A percentile compares a stretch with the other conserved stretches of the same genome.
Evolutionary conservation across 2,797 vertebrate genomes (phyloP).

Genomic region (Hylomyscus alleni): DNA sequence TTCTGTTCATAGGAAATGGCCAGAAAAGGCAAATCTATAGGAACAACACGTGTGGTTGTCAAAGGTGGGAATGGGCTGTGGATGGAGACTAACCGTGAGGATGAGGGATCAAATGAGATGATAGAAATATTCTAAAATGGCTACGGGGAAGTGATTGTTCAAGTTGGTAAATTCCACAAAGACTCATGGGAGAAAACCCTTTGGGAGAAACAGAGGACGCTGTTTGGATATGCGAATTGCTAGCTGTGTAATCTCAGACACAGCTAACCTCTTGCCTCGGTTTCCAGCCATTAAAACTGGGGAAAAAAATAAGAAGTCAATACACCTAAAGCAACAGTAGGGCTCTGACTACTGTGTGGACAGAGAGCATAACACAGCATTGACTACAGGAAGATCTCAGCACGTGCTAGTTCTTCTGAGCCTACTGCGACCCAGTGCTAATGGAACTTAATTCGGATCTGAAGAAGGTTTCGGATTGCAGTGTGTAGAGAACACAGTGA

Average conservation of each 20-base stretch:
- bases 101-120: neutral
- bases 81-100: neutral
- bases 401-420: neutral
- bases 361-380: neutral
- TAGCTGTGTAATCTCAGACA: neutral
- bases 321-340: neutral
- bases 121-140: neutral
- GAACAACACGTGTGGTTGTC: neutral
- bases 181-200: neutral
- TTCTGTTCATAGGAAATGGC: neutral
- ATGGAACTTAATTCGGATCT: constrained; percentile 18
- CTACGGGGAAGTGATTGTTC: neutral
- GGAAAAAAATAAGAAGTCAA: constrained; percentile 32
- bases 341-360: neutral
- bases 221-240: neutral
- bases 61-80: neutral
- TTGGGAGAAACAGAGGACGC: neutral
- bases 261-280: constrained; percentile 12
- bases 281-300: constrained; percentile 11
- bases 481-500: neutral
- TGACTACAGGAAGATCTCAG: neutral
- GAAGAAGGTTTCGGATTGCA: neutral
- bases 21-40: constrained; percentile 15
- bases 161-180: constrained; percentile 11
- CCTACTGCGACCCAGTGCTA: neutral